A percentile compares a stretch with the other conserved stretches of the same genome.
phyloP scores from a whole-genome alignment of 2,113 vertebrate species.

The Microtus oregoni region DNA sequence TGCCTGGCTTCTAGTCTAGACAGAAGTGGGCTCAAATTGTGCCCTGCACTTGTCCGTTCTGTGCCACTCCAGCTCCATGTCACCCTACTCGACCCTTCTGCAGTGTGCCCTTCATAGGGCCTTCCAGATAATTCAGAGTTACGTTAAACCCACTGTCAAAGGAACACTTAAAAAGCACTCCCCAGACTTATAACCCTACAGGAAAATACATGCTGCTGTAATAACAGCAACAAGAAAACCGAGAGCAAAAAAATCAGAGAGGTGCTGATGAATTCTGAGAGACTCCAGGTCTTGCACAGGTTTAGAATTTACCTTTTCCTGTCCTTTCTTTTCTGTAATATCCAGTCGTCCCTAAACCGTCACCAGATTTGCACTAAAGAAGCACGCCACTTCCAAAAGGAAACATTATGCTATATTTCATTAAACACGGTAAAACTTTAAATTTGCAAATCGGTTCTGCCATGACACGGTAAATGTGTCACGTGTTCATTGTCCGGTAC shows the following conservation, averaged over 20 bases:
- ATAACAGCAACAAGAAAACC: slow-evolving; percentile 39
- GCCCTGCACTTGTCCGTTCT: neutral
- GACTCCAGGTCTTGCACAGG: slow-evolving; percentile 42
- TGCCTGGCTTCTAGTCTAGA: neutral
- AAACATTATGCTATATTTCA: slow-evolving; percentile 90
- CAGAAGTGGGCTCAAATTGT: neutral
- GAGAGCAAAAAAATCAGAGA: neutral
- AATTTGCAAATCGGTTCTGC: slow-evolving; percentile 91
- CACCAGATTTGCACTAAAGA: slow-evolving; percentile 83
- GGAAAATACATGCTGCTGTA: neutral
- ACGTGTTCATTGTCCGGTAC: slow-evolving; percentile 87
- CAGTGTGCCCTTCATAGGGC: neutral
- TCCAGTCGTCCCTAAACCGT: slow-evolving; percentile 73
- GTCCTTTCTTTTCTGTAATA: slow-evolving; percentile 78
- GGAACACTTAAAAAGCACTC: neutral
- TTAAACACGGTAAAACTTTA: slow-evolving; percentile 89
- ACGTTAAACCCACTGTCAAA: slow-evolving; percentile 40
- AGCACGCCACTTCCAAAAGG: slow-evolving; percentile 86
- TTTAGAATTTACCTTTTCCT: slow-evolving; percentile 73
- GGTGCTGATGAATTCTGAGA: slow-evolving; percentile 21
- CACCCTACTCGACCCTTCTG: neutral
- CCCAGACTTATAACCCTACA: slow-evolving; percentile 11
- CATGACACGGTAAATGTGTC: slow-evolving; percentile 88
- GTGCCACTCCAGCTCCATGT: neutral
- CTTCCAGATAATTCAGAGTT: slow-evolving; percentile 4